A percentile compares a stretch with the other conserved stretches of the same genome.
phyloP scores from a whole-genome alignment of 2,797 vertebrate genomes.

The Simalia tracyae region DNA sequence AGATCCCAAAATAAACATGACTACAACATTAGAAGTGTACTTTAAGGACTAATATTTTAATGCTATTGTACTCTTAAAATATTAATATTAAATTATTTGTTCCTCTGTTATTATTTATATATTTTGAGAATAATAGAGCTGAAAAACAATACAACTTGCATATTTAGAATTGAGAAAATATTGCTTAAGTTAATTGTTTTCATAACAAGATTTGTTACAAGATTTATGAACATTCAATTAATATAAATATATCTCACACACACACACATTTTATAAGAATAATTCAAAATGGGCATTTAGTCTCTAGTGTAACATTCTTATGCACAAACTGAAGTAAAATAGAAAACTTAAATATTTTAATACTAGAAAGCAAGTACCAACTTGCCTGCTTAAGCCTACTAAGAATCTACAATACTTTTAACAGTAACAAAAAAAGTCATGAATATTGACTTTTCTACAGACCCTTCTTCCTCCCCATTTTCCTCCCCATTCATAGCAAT shows the following conservation, averaged over 20 bases:
- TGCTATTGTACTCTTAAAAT: too few species aligned
- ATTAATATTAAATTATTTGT: too few species aligned
- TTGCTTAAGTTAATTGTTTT: not conserved
- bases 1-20: too few species aligned
- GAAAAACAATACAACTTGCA: not conserved
- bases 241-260: not conserved
- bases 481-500: too few species aligned
- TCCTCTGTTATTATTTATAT: not conserved
- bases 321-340: conserved; percentile 18
- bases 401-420: conserved; percentile 41
- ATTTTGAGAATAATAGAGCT: not conserved
- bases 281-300: not conserved
- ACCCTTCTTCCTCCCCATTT: too few species aligned
- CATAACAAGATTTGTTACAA: not conserved
- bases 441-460: not conserved
- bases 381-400: conserved; percentile 55
- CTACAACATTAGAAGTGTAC: not conserved
- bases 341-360: conserved; percentile 28
- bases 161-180: not conserved
- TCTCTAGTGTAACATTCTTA: not conserved
- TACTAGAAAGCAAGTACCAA: conserved; percentile 47
- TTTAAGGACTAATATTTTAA: not conserved
- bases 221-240: not conserved
- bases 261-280: not conserved
- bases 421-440: conserved; percentile 40